Base-by-base conservation (phyloP, 1,140 invertebrate genomes). In the Armadillidium nasatum region DNA sequence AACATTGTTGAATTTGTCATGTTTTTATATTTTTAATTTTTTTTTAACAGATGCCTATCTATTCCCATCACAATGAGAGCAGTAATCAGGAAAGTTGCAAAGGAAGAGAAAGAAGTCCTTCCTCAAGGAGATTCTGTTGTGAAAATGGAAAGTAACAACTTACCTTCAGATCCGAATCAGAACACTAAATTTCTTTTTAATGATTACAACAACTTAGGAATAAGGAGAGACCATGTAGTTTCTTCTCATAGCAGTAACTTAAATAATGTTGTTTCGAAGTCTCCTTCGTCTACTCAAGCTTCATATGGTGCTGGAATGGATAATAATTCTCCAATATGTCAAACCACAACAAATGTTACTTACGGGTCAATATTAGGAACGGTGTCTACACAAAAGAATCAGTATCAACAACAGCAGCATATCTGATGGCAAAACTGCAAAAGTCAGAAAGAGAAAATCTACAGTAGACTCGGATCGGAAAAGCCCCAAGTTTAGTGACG, bases 111-210 rank as follows among this genome's bases (percentile, higher is more conserved):
- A 73, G 76, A 77, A 60, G 1, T 75, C 33, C 15, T 75, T 21
- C 73, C 73, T 0, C 73, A 75, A 54, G 79, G 77, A n/a, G 80
- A 81, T 70, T 70, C 72, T 0, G 76, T 77, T 10, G 77, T 81
- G 70, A 79, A 76, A 70, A 81, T 78, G 77, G 75, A 74, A 21
- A 69, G 77, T 11, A 68, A 72, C 10, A 78, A 78, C 78, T 80
- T 77, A n/a, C 78, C 44, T 79, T 82, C 76, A 54, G 82, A 79
- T 81, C 77, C 73, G 81, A 83, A 78, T 79, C 82, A 75, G 78
- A 83, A 75, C 78, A 78, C 68, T 43, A 78, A 77, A 46, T 83
- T 50, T 78, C 75, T 70, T 69, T 81, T 76, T 77, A 82, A 73
- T 67, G 81, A 77, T 13, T 77, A 74, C 44, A 74, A 77, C 67